Evolutionary conservation across 1,140 invertebrate species (phyloP), one percentile per base, ranked within the genome.

Genomic region (Pogonognathellus flavescens): DNA sequence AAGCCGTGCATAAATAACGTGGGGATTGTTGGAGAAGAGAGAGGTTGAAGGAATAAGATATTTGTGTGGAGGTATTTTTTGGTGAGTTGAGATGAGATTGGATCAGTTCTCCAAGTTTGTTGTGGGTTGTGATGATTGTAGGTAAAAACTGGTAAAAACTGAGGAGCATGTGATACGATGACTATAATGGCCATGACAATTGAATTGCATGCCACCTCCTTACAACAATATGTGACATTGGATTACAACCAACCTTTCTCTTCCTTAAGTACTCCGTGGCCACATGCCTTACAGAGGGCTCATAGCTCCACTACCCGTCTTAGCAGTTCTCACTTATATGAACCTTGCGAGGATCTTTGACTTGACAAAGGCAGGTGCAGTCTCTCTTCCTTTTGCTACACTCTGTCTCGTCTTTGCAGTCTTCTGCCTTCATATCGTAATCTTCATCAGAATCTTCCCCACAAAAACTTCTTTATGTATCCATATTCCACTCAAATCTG

Each of bases 201-300:
- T 72, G 66, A 72, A 72, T 76, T 76, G 31, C 70, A 76, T 76
- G 31, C 70, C 70, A 76, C 70, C 70, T 76, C 31, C 41, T 18
- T 31, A 76, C 41, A 49, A 76, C 70, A 76, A 76, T 76, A 76
- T 41, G 70, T 76, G 70, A 76, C 70, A 76, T 76, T 76, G 70
- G 41, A 76, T 76, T 76, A 76, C 31, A 31, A 10, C 62, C 62
- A 25, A 10, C 9, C 25, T 25, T 62, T 11, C 60, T 22, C 13
- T 62, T 20, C 20, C 60, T 25, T 8, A 22, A 20, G 16, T 11
- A 1, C n/a, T 55, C 53, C 53, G 11, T 6, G 18, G 22, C 13
- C 6, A 8, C 18, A 20, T 20, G 59, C 20, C 7, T 22, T 62
- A 20, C 20, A 8, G 10, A 62, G 1, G 14, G 3, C n/a, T 18